Conservation (phyloP, 2,113 vertebrate species). For the Thinocorus orbignyianus region DNA sequence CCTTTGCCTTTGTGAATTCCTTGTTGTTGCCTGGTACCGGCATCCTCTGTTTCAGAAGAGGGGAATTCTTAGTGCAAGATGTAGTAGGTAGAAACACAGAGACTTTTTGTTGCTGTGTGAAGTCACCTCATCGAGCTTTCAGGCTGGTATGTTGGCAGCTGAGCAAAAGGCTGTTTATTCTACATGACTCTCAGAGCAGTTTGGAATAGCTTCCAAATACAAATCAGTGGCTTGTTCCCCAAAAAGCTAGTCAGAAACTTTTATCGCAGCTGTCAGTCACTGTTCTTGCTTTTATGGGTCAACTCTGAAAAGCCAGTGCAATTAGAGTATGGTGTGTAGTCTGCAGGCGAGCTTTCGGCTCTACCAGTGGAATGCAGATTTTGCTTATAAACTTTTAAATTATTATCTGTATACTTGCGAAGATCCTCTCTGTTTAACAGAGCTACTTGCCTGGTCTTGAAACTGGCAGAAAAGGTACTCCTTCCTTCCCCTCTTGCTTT, state of each 20-base stretch:
- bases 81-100: neutral
- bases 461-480: neutral
- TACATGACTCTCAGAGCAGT: neutral
- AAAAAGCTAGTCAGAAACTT: slow-evolving; percentile 9
- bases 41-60: neutral
- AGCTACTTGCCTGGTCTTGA: neutral
- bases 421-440: neutral
- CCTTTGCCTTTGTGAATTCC: neutral
- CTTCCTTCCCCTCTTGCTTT: neutral
- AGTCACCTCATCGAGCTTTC: neutral
- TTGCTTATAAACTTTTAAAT: neutral
- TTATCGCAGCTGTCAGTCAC: neutral
- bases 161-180: slow-evolving; percentile 44
- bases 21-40: neutral
- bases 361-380: neutral
- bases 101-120: neutral
- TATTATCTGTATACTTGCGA: neutral
- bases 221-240: slow-evolving; percentile 25
- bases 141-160: slow-evolving; percentile 4
- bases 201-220: neutral
- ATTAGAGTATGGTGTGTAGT: neutral
- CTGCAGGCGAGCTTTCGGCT: neutral
- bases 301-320: slow-evolving; percentile 6
- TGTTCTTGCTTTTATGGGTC: neutral
- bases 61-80: neutral